Conservation (phyloP, 2,888 invertebrate genomes). For the Dorcus parallelipipedus region DNA sequence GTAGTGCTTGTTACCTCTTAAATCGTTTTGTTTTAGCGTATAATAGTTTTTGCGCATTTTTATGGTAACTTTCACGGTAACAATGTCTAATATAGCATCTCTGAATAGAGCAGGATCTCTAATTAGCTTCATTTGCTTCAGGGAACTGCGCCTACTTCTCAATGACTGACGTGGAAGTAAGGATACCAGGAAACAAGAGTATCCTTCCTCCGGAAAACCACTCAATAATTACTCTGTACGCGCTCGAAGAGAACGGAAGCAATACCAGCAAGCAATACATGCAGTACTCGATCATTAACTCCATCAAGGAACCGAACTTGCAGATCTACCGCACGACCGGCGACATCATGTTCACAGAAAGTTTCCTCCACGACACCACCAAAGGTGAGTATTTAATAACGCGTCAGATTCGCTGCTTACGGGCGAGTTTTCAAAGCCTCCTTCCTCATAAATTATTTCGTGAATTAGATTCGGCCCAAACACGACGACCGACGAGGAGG, state of each 20-base stretch:
- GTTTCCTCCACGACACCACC: slow-evolving; percentile 21
- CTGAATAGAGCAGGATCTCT: background rate
- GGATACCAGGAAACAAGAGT: slow-evolving; percentile 33
- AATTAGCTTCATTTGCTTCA: slow-evolving; percentile 28
- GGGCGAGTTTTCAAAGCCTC: too few species aligned
- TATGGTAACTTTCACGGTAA: too few species aligned
- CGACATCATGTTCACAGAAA: slow-evolving; percentile 29
- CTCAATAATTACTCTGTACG: slow-evolving; percentile 31
- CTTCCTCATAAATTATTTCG: too few species aligned
- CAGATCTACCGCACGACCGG: slow-evolving; percentile 30
- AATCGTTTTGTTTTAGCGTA: too few species aligned
- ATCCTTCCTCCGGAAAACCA: slow-evolving; percentile 29
- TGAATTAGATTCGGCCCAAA: too few species aligned
- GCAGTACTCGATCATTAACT: slow-evolving; percentile 27
- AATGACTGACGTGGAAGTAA: slow-evolving; percentile 37
- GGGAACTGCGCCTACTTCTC: slow-evolving; percentile 38
- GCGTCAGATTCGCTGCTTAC: too few species aligned
- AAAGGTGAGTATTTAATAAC: slow-evolving; percentile 23
- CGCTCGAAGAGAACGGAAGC: slow-evolving; percentile 21
- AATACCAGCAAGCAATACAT: slow-evolving; percentile 16
- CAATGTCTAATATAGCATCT: too few species aligned
- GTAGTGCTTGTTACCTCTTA: too few species aligned
- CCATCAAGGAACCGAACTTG: slow-evolving; percentile 23
- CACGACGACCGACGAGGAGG: too few species aligned
- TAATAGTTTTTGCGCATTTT: too few species aligned